These are phyloP conservation scores for Xenops minutus DNA, from an alignment of 2,797 vertebrate genomes.

Conservation along the genomic window DNA sequence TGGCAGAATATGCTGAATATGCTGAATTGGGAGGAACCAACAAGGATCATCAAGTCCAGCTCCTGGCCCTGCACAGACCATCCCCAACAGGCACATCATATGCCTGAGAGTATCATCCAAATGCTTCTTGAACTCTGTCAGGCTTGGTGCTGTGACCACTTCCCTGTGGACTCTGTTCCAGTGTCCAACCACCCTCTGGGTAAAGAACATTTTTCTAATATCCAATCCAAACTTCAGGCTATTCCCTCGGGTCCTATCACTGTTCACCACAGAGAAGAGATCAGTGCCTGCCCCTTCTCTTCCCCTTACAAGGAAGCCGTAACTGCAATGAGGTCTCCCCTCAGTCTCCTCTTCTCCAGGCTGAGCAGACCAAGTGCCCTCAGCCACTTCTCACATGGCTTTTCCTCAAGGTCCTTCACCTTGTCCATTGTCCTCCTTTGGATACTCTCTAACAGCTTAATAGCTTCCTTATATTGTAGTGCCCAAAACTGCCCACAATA, in stretches of 20 bases:
- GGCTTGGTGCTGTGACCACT: not conserved
- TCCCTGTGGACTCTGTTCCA: not conserved
- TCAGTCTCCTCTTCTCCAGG: not conserved
- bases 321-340: not conserved
- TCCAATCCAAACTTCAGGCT: not conserved
- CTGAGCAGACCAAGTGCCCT: not conserved
- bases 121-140: not conserved
- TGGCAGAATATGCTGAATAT: not conserved
- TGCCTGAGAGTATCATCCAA: not conserved
- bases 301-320: not conserved
- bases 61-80: not conserved
- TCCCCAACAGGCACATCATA: too few species aligned
- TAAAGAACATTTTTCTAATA: not conserved
- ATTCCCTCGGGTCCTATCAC: not conserved
- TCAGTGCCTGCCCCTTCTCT: not conserved
- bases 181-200: not conserved
- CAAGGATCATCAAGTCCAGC: not conserved
- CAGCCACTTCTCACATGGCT: not conserved
- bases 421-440: not conserved
- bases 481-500: not conserved
- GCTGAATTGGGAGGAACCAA: not conserved
- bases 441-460: not conserved
- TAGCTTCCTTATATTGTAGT: not conserved
- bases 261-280: not conserved
- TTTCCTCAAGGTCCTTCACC: not conserved